Conservation (phyloP, 2,113 vertebrate genomes). For the Pituophis catenifer region DNA sequence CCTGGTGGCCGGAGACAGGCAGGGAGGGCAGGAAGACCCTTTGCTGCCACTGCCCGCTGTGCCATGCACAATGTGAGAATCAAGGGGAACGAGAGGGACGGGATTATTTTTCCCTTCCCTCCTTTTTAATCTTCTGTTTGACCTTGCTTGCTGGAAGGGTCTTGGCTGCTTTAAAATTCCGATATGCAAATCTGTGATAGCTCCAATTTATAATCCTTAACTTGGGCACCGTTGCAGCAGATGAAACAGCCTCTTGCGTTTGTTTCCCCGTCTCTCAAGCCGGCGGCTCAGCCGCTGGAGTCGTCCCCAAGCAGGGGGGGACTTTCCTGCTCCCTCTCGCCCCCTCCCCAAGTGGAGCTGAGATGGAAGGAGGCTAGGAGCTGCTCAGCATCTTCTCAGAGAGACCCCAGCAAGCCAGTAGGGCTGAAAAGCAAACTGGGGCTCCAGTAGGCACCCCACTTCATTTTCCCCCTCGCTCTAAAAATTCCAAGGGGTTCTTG, state of each 20-base stretch:
- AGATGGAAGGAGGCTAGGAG: not conserved
- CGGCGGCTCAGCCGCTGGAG: not conserved
- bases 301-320: too few relatives aligned
- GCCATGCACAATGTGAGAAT: constrained; percentile 69
- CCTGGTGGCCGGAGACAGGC: not conserved
- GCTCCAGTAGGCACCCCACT: not conserved
- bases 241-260: constrained; percentile 27
- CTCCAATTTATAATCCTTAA: constrained; percentile 77
- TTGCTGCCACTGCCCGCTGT: constrained; percentile 66
- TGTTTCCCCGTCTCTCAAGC: not conserved
- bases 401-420: not conserved
- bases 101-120: constrained; percentile 45
- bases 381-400: not conserved
- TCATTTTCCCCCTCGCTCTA: not conserved
- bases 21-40: not conserved
- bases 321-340: too few relatives aligned
- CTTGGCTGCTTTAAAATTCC: constrained; percentile 72
- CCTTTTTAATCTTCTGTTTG: constrained; percentile 71
- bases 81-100: constrained; percentile 9
- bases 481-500: not conserved
- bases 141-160: constrained; percentile 81
- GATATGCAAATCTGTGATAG: constrained; percentile 75
- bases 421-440: not conserved
- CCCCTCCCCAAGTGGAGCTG: not conserved
- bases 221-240: constrained; percentile 40